These are phyloP conservation scores for Prorops nasuta DNA, from an alignment of 1,140 invertebrate species.

Conservation along the genomic window DNA sequence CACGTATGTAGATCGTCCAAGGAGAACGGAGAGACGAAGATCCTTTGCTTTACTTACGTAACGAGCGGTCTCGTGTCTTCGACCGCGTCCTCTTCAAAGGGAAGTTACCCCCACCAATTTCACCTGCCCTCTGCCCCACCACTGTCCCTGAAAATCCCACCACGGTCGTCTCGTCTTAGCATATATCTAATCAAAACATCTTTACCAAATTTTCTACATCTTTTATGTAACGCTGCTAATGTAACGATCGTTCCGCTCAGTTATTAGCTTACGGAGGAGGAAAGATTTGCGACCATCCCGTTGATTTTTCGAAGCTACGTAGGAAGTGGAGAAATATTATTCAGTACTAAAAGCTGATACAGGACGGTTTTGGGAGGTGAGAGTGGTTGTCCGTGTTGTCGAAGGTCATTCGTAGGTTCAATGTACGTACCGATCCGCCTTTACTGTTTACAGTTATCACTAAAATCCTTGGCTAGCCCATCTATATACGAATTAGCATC, in stretches of 20 bases:
- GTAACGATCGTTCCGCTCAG: no score
- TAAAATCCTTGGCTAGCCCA: slow-evolving; percentile 21
- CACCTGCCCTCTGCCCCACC: slow-evolving; percentile 9
- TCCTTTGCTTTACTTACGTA: slow-evolving; percentile 53
- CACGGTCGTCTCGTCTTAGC: no score
- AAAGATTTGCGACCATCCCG: neutral
- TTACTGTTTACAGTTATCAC: slow-evolving; percentile 14
- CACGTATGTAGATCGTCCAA: slow-evolving; percentile 51
- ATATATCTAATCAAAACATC: no score
- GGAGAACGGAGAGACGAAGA: slow-evolving; percentile 44
- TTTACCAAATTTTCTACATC: no score
- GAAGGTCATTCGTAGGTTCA: slow-evolving; percentile 41
- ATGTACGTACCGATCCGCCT: slow-evolving; percentile 35
- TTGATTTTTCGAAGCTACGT: neutral
- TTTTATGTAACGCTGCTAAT: no score
- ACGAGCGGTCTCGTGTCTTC: slow-evolving; percentile 49
- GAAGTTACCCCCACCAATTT: neutral
- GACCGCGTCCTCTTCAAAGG: slow-evolving; percentile 37
- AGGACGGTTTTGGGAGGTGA: neutral
- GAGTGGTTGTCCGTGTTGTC: slow-evolving; percentile 32
- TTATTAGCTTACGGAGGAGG: neutral
- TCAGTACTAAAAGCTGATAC: no score
- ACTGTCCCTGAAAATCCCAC: slow-evolving; percentile 13
- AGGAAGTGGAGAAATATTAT: neutral
- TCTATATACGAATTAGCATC: neutral